Conservation (phyloP, 2,797 vertebrate genomes). For the Nyctalus aviator region DNA sequence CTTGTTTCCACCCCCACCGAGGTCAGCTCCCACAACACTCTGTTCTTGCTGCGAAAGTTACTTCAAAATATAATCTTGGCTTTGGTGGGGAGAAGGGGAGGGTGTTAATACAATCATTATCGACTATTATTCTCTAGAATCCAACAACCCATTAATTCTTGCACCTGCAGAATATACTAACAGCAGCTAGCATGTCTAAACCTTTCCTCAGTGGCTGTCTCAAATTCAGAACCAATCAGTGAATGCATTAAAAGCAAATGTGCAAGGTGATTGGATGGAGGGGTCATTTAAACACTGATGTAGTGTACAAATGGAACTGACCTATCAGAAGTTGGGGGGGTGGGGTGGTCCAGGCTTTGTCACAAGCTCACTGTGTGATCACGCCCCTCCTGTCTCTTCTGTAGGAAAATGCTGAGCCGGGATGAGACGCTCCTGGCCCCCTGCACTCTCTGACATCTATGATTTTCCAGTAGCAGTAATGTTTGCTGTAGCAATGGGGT, state of each 20-base stretch:
- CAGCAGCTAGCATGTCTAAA: background rate
- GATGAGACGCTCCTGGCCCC: background rate
- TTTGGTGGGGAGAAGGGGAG: background rate
- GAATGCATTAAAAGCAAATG: background rate
- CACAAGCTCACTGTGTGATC: background rate
- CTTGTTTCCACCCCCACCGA: background rate
- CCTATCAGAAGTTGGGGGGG: background rate
- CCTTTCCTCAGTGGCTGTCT: background rate
- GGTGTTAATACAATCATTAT: background rate
- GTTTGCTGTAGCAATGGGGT: background rate
- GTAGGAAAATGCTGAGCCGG: background rate
- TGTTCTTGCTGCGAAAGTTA: background rate
- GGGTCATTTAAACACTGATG: background rate
- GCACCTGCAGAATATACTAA: background rate
- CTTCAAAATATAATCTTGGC: background rate
- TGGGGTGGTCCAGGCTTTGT: background rate
- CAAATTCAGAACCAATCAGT: background rate
- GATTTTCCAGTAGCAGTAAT: slow-evolving; percentile 62
- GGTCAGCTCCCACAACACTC: background rate
- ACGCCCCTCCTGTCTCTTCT: background rate
- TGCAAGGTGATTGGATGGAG: background rate
- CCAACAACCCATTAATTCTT: background rate
- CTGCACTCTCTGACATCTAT: slow-evolving; percentile 19
- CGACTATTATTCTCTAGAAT: background rate
- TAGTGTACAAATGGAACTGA: background rate